These are phyloP conservation scores for Saxicola maurus DNA, from an alignment of 2,797 vertebrate species.

Conservation along the genomic window DNA sequence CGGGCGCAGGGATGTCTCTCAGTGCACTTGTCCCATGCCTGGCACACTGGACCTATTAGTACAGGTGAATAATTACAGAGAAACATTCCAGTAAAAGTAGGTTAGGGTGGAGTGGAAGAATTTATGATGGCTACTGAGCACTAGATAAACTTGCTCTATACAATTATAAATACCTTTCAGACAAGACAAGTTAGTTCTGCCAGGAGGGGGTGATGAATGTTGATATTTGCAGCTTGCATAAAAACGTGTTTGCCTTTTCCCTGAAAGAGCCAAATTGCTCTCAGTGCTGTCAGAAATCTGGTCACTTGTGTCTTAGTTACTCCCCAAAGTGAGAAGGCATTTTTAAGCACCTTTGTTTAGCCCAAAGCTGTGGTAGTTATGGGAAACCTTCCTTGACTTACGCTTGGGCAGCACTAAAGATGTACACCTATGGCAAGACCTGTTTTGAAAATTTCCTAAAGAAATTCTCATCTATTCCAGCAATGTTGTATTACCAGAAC, in stretches of 20 bases:
- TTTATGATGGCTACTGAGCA: background rate
- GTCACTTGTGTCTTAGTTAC: background rate
- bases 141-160: background rate
- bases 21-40: background rate
- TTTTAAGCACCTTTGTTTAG: background rate
- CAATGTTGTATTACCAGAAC: fast-evolving
- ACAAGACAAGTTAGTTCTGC: background rate
- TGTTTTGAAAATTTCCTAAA: background rate
- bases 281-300: background rate
- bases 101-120: background rate
- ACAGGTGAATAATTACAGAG: background rate
- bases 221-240: background rate
- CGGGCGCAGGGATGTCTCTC: background rate
- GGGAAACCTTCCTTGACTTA: background rate
- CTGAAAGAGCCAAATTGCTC: background rate
- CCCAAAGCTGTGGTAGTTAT: background rate
- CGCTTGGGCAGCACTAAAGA: background rate
- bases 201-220: background rate
- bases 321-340: background rate
- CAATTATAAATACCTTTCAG: conserved; percentile 20
- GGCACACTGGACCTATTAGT: background rate
- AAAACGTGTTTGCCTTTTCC: background rate
- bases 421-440: fast-evolving
- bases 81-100: background rate
- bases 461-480: background rate